A percentile compares a stretch with the other conserved stretches of the same genome.
phyloP scores from a whole-genome alignment of 2,888 invertebrate species.

The Trichacis sp. region DNA sequence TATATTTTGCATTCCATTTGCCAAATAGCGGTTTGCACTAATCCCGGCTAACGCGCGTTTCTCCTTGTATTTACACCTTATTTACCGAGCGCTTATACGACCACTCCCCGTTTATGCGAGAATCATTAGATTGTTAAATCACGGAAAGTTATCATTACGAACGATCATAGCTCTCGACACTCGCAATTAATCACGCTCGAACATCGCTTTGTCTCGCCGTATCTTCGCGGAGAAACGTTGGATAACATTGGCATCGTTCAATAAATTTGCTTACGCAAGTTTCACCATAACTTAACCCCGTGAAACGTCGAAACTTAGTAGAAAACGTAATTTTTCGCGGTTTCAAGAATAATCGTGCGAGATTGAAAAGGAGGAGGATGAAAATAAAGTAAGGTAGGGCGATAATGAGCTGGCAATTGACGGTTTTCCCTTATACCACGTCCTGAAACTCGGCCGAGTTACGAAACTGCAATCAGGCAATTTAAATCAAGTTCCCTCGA shows the following conservation, averaged over 20 bases:
- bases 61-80: constrained; percentile 48
- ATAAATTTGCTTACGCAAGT: no score
- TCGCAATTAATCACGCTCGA: constrained; percentile 2
- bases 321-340: no score
- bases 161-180: neutral
- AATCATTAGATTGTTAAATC: constrained; percentile 14
- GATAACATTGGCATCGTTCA: neutral
- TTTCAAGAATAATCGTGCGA: no score
- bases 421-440: neutral
- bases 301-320: no score
- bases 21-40: constrained; percentile 47
- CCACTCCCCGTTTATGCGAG: constrained; percentile 19
- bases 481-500: constrained; percentile 50
- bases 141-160: constrained; percentile 9
- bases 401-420: constrained; percentile 4
- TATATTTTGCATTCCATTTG: constrained; percentile 57
- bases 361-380: no score
- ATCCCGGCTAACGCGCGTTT: constrained; percentile 49
- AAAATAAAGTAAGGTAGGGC: no score
- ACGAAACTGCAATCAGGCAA: constrained; percentile 29
- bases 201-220: constrained; percentile 5
- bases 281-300: no score
- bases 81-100: constrained; percentile 43
- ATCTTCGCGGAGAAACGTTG: neutral
- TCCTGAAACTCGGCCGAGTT: constrained; percentile 40